Evolutionary conservation across 2,888 invertebrate species (phyloP).

Genomic region (Prenolepis imparis): DNA sequence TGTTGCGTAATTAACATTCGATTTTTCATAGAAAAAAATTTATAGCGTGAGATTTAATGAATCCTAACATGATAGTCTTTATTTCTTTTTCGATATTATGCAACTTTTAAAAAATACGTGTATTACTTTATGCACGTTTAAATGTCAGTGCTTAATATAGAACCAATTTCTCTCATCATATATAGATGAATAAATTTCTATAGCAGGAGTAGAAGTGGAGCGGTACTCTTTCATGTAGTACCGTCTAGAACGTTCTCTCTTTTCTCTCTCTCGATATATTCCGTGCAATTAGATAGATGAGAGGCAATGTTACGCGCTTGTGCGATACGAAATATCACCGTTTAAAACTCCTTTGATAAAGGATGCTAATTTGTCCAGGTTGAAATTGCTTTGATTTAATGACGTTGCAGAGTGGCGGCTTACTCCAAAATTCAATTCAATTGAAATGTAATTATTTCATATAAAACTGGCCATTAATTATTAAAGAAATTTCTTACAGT

Average conservation of each 20-base stretch:
- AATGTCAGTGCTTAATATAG: constrained; percentile 15
- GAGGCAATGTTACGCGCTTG: constrained; percentile 68
- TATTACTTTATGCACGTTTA: constrained; percentile 19
- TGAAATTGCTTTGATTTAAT: constrained; percentile 53
- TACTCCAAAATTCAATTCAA: background rate
- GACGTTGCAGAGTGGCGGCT: background rate
- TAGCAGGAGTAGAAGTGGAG: background rate
- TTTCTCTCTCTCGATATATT: constrained; percentile 73
- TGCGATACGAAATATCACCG: constrained; percentile 60
- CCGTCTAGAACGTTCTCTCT: constrained; percentile 56
- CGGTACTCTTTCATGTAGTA: constrained; percentile 60
- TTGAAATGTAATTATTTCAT: background rate
- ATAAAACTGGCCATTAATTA: background rate
- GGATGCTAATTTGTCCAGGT: constrained; percentile 57
- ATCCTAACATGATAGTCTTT: background rate
- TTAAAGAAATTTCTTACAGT: constrained; percentile 18
- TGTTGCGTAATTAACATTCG: background rate
- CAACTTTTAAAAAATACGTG: background rate
- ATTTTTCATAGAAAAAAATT: background rate
- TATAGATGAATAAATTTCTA: constrained; percentile 41
- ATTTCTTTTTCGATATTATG: background rate
- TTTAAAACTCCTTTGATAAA: constrained; percentile 58
- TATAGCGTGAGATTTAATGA: background rate
- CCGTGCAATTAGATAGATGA: constrained; percentile 78
- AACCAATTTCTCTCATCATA: constrained; percentile 21